Evolutionary conservation across 1,140 invertebrate genomes (phyloP).

Genomic region (Rhizoglyphus robini): DNA sequence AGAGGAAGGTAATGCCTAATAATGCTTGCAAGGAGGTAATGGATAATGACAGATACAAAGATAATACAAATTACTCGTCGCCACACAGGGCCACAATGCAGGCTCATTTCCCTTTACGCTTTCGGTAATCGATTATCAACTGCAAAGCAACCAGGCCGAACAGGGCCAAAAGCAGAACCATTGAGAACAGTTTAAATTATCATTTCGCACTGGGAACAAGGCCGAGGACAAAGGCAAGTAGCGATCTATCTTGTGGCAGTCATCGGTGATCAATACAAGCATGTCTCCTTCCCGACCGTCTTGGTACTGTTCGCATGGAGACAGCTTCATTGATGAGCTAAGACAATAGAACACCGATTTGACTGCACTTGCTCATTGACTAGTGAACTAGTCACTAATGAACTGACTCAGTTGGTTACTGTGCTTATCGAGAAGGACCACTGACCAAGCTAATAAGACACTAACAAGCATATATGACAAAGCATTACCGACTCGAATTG

Average conservation of each 20-base stretch:
- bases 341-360: no score
- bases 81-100: neutral
- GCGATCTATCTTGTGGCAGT: slow-evolving; percentile 9
- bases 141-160: neutral
- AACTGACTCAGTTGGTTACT: no score
- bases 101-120: slow-evolving; percentile 1
- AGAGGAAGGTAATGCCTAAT: slow-evolving; percentile 6
- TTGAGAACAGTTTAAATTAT: slow-evolving; percentile 9
- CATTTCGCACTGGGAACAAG: neutral
- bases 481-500: no score
- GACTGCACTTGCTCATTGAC: no score
- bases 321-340: no score
- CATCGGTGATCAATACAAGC: slow-evolving; percentile 11
- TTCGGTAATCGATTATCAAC: slow-evolving; percentile 14
- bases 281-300: no score
- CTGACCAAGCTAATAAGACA: no score
- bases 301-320: no score
- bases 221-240: neutral
- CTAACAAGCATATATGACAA: no score
- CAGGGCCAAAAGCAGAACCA: neutral
- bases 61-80: slow-evolving; percentile 10
- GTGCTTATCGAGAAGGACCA: no score
- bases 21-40: neutral
- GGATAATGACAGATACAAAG: neutral
- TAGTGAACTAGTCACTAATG: no score